Evolutionary conservation across 1,140 invertebrate species (phyloP).

Genomic region (Drosophila insularis): DNA sequence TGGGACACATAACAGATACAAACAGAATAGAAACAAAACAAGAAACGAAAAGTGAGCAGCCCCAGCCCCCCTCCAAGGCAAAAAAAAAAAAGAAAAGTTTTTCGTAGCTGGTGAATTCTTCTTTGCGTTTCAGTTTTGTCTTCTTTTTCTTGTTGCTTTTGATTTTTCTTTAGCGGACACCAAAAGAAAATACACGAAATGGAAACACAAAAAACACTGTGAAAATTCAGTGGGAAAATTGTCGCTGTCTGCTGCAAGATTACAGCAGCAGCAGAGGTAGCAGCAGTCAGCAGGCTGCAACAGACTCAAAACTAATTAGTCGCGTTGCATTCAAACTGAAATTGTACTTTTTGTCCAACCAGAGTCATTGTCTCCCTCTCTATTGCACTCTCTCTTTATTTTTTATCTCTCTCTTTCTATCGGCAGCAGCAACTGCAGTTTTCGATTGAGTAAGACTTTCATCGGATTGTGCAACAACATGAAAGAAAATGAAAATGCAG

Average conservation of each 20-base stretch:
- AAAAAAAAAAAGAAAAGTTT: conserved; percentile 55
- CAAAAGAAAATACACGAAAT: conserved; percentile 35
- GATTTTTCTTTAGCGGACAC: conserved; percentile 47
- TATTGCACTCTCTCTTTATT: conserved; percentile 13
- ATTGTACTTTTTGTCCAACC: conserved; percentile 52
- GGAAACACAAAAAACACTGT: conserved; percentile 45
- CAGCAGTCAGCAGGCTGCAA: conserved; percentile 9
- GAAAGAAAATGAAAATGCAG: conserved; percentile 28
- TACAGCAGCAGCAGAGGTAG: conserved; percentile 48
- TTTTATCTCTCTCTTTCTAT: conserved; percentile 10
- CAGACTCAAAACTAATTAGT: conserved; percentile 76
- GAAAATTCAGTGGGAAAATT: conserved; percentile 78
- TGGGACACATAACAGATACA: conserved; percentile 65
- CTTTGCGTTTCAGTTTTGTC: conserved; percentile 46
- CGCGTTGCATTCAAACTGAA: conserved; percentile 67
- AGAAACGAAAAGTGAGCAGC: background rate
- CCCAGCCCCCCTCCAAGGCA: background rate
- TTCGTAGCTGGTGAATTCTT: conserved; percentile 71
- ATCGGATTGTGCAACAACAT: conserved; percentile 30
- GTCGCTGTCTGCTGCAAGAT: conserved; percentile 66
- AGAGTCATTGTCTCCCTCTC: conserved; percentile 3
- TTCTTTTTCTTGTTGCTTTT: conserved; percentile 47
- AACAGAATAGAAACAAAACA: conserved; percentile 4
- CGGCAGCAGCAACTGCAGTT: conserved; percentile 28
- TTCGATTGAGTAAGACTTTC: conserved; percentile 74